These are phyloP conservation scores for Scaptomyza caliginosa DNA, from an alignment of 2,888 invertebrate genomes.

Conservation along the genomic window DNA sequence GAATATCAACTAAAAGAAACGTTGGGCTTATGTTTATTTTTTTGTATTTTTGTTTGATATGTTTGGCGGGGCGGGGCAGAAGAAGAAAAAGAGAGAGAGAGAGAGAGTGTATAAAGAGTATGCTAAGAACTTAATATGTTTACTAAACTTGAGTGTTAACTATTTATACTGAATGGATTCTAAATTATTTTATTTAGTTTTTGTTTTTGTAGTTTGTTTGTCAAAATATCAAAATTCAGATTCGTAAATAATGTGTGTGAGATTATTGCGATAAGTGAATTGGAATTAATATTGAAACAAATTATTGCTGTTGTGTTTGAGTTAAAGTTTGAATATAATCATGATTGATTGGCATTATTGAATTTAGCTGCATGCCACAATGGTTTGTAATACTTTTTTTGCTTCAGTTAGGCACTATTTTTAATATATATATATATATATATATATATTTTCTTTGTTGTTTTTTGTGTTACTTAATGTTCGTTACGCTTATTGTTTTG, in stretches of 20 bases:
- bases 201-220: background rate
- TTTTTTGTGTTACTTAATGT: slow-evolving; percentile 7
- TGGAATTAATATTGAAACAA: slow-evolving; percentile 19
- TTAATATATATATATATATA: too few relatives aligned
- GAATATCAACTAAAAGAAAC: background rate
- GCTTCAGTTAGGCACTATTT: slow-evolving; percentile 71
- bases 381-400: slow-evolving; percentile 60
- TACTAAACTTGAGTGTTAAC: slow-evolving; percentile 23
- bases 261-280: slow-evolving; percentile 19
- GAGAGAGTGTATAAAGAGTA: background rate
- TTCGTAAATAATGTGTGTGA: slow-evolving; percentile 39
- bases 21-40: background rate
- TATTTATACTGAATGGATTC: slow-evolving; percentile 50
- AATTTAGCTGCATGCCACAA: slow-evolving; percentile 31
- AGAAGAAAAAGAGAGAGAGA: too few relatives aligned
- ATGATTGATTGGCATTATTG: slow-evolving; percentile 21
- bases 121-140: slow-evolving; percentile 41
- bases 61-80: background rate
- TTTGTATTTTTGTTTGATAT: background rate
- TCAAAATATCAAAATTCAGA: slow-evolving; percentile 39
- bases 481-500: slow-evolving; percentile 18
- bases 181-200: too few relatives aligned
- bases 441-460: slow-evolving; percentile 2
- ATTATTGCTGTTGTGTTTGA: background rate
- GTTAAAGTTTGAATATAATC: slow-evolving; percentile 19